Percentiles rank a stretch among this genome's conserved stretches.
These are phyloP conservation scores for Galeruca laticollis DNA, from an alignment of 2,888 invertebrate genomes.

Conservation along the genomic window DNA sequence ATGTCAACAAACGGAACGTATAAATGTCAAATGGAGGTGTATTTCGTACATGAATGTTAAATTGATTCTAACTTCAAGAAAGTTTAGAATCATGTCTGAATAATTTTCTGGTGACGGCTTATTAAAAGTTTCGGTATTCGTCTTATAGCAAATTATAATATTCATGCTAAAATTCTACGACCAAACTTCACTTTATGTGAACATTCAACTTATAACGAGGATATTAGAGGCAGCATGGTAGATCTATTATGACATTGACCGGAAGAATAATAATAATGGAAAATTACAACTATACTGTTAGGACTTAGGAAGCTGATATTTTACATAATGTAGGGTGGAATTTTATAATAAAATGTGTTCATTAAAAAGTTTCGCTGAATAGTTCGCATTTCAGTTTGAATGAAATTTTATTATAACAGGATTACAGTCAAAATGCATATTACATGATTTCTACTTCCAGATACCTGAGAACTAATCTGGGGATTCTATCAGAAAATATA, in stretches of 20 bases:
- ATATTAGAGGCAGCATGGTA: neutral
- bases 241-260: neutral
- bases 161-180: conserved; percentile 39
- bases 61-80: conserved; percentile 29
- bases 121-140: conserved; percentile 42
- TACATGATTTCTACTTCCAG: too few relatives aligned
- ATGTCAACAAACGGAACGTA: too few relatives aligned
- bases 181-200: conserved; percentile 30
- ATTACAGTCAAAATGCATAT: too few relatives aligned
- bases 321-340: too few relatives aligned
- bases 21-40: neutral
- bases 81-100: conserved; percentile 34
- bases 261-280: neutral
- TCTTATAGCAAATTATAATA: conserved; percentile 37
- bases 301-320: too few relatives aligned
- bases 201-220: neutral
- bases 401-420: too few relatives aligned
- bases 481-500: too few relatives aligned
- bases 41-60: conserved; percentile 35
- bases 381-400: too few relatives aligned
- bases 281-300: neutral
- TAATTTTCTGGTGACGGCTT: conserved; percentile 43
- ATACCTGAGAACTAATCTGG: too few relatives aligned
- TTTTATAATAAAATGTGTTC: too few relatives aligned
- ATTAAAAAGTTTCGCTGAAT: too few relatives aligned